Conservation (phyloP, 2,888 invertebrate species). For the Gymnoscelis rufifasciata region DNA sequence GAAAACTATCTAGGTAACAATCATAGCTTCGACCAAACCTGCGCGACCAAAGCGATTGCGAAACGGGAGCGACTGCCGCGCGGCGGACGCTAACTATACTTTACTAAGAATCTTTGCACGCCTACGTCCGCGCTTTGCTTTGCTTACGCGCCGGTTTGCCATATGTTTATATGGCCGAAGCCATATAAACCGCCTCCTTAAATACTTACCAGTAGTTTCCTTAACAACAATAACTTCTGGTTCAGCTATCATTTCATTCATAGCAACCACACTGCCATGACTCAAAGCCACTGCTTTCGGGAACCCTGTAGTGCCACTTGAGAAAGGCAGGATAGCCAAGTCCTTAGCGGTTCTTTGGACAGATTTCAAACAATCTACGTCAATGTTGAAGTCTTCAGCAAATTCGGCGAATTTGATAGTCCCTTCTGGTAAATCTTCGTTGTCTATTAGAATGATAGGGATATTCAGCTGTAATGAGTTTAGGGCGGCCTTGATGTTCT, state of each 20-base stretch:
- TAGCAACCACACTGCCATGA: conserved; percentile 78
- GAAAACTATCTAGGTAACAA: too few species aligned
- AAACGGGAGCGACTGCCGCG: too few species aligned
- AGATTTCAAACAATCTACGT: conserved; percentile 70
- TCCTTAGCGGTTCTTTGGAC: conserved; percentile 75
- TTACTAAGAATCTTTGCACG: too few species aligned
- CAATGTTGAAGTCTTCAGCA: conserved; percentile 73
- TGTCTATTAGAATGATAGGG: conserved; percentile 73
- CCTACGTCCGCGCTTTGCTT: too few species aligned
- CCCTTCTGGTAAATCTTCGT: conserved; percentile 70
- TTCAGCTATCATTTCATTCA: conserved; percentile 61
- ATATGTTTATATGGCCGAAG: too few species aligned
- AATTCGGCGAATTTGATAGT: conserved; percentile 82
- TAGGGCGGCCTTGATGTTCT: conserved; percentile 68
- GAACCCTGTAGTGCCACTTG: conserved; percentile 91
- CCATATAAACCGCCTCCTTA: too few species aligned
- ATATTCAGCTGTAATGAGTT: conserved; percentile 61
- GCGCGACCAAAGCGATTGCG: too few species aligned
- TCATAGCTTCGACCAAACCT: too few species aligned
- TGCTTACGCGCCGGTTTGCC: too few species aligned
- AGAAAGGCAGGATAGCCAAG: conserved; percentile 86
- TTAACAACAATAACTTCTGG: conserved; percentile 55
- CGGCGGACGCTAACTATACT: too few species aligned
- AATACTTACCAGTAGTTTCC: conserved; percentile 58
- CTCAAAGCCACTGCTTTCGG: conserved; percentile 86